Conservation (phyloP, 1,140 invertebrate genomes). For the Danaus plexippus region DNA sequence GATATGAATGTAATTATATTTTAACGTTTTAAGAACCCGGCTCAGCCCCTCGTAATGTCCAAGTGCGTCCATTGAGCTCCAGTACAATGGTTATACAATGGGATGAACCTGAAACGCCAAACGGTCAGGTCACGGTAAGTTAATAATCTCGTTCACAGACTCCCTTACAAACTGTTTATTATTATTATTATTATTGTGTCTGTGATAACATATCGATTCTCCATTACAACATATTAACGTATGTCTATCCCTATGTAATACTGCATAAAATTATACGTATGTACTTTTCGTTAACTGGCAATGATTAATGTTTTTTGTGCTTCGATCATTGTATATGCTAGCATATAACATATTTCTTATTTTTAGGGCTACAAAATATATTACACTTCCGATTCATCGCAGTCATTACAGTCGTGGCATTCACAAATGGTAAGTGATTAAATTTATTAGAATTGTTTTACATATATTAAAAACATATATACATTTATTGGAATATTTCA, state of each 20-base stretch:
- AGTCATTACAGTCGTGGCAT: slow-evolving; percentile 91
- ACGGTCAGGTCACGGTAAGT: slow-evolving; percentile 93
- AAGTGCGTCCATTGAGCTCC: slow-evolving; percentile 92
- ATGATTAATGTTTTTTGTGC: too few relatives aligned
- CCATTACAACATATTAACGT: too few relatives aligned
- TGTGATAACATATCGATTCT: neutral
- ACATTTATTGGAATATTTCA: too few relatives aligned
- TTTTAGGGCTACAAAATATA: slow-evolving; percentile 97
- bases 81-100: slow-evolving; percentile 97
- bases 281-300: too few relatives aligned
- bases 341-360: slow-evolving; percentile 20
- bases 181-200: neutral
- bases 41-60: slow-evolving; percentile 93
- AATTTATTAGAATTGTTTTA: too few relatives aligned
- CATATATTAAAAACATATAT: too few relatives aligned
- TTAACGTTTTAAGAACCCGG: slow-evolving; percentile 83
- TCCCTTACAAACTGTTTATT: neutral
- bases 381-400: slow-evolving; percentile 91
- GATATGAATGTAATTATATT: too few relatives aligned
- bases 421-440: slow-evolving; percentile 82
- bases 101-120: slow-evolving; percentile 96
- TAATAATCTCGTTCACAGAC: neutral
- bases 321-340: neutral
- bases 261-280: too few relatives aligned
- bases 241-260: too few relatives aligned